Conservation (phyloP, 2,888 invertebrate species). For the Amiota communis region DNA sequence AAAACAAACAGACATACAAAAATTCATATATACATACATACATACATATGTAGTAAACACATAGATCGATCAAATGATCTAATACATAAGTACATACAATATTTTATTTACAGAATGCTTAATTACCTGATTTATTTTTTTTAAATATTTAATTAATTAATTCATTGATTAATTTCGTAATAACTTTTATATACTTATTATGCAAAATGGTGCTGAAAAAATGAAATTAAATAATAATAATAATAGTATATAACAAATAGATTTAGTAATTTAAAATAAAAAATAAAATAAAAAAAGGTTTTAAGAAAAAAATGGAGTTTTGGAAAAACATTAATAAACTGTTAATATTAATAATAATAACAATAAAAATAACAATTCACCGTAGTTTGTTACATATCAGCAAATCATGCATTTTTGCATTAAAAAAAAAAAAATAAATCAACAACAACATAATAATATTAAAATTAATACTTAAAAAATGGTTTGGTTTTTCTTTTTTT, state of each 20-base stretch:
- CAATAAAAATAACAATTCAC: slow-evolving; percentile 49
- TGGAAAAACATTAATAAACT: slow-evolving; percentile 31
- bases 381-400: slow-evolving; percentile 64
- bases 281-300: slow-evolving; percentile 33
- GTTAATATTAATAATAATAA: slow-evolving; percentile 50
- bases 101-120: slow-evolving; percentile 51
- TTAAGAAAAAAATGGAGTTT: slow-evolving; percentile 10
- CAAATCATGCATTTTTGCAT: slow-evolving; percentile 24
- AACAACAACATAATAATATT: slow-evolving; percentile 22
- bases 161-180: slow-evolving; percentile 45
- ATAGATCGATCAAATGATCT: too few relatives aligned
- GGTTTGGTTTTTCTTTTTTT: slow-evolving; percentile 37
- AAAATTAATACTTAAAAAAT: slow-evolving; percentile 19
- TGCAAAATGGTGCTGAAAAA: slow-evolving; percentile 29
- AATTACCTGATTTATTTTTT: slow-evolving; percentile 61
- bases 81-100: too few relatives aligned
- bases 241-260: slow-evolving; percentile 7
- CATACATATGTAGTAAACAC: not conserved
- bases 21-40: not conserved
- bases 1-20: too few relatives aligned
- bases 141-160: slow-evolving; percentile 49
- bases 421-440: slow-evolving; percentile 14
- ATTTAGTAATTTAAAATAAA: slow-evolving; percentile 45
- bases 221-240: slow-evolving; percentile 4
- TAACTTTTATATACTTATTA: slow-evolving; percentile 10